Base-by-base conservation (phyloP, 2,797 vertebrate genomes). In the Lacerta viridis region DNA sequence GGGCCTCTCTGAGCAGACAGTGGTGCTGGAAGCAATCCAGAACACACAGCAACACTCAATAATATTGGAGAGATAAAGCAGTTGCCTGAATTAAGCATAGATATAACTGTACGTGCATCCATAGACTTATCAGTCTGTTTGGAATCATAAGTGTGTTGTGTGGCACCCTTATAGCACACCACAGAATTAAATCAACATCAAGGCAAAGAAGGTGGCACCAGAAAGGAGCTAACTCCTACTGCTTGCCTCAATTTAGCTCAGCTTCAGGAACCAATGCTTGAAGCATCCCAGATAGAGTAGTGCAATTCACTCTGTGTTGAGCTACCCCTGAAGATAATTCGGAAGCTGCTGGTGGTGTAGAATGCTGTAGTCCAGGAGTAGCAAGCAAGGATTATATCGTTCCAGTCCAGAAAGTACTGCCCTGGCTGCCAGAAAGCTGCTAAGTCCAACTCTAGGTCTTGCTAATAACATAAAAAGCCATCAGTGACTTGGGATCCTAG, bases 11-110 rank as follows among this genome's bases (percentile, higher is more conserved):
- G 81, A 78, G 20, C 11, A 13, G 15, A 10, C 74, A 59, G 4
- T 46, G 36, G 23, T 68, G 5, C 43, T 83, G 72, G 43, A 61
- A 55, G 61, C n/a, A 10, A 23, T 68, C 74, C 64, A 83, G 78
- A 82, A 64, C 66, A 87, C 86, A 82, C 55, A 87, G 39, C 59
- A 81, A 3, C 33, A 66, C 36, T 76, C 50, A 41, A 68, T 87
- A 82, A 87, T 59, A 7, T 78, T 36, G 76, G 64, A 39, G 59
- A 78, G 61, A 46, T 68, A 78, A 78, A 86, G 25, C 39, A 78
- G 61, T 41, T 68, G 18, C 61, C 41, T 78, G 75, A 23, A 86
- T 86, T 46, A 86, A 79, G 50, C 20, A 46, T 7, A 27, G 59
- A 78, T 50, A 50, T 23, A 20, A 36, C 68, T 68, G n/a, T 66